These are phyloP conservation scores for Callipepla californica DNA, from an alignment of 2,113 vertebrate species.

Conservation along the genomic window DNA sequence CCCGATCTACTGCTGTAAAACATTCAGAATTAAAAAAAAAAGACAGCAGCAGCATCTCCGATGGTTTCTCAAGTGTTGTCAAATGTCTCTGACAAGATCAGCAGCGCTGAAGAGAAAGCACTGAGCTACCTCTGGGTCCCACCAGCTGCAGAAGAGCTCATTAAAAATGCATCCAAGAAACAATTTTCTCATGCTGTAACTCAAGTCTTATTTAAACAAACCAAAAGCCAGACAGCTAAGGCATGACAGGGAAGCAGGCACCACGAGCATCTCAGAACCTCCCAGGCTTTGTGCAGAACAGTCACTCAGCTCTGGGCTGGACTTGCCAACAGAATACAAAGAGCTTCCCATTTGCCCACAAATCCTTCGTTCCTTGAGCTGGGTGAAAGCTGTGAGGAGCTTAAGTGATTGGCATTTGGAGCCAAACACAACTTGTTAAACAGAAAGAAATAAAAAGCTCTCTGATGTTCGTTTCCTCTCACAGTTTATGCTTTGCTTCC, in stretches of 20 bases:
- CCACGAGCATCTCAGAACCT: not conserved
- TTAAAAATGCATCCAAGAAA: slow-evolving; percentile 46
- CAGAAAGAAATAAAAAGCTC: not conserved
- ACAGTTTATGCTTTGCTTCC: not conserved
- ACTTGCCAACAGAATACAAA: not conserved
- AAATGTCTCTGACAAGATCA: not conserved
- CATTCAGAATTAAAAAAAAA: not conserved
- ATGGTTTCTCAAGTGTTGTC: not conserved
- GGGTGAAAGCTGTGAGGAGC: not conserved
- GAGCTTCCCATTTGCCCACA: not conserved
- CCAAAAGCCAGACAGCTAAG: not conserved
- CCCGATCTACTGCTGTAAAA: not conserved
- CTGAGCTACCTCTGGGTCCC: not conserved
- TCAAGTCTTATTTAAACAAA: slow-evolving; percentile 45
- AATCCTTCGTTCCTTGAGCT: not conserved
- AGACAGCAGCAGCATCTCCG: not conserved
- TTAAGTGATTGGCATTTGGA: not conserved
- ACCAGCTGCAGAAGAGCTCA: not conserved
- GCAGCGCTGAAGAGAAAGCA: not conserved
- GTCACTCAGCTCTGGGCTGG: not conserved
- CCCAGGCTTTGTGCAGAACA: not conserved
- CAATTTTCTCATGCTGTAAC: slow-evolving; percentile 11
- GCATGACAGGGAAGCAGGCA: not conserved
- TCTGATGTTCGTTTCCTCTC: not conserved
- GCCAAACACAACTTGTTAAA: not conserved